These are phyloP conservation scores for Cremastinae sp. DNA, from an alignment of 2,888 invertebrate genomes.

Conservation along the genomic window DNA sequence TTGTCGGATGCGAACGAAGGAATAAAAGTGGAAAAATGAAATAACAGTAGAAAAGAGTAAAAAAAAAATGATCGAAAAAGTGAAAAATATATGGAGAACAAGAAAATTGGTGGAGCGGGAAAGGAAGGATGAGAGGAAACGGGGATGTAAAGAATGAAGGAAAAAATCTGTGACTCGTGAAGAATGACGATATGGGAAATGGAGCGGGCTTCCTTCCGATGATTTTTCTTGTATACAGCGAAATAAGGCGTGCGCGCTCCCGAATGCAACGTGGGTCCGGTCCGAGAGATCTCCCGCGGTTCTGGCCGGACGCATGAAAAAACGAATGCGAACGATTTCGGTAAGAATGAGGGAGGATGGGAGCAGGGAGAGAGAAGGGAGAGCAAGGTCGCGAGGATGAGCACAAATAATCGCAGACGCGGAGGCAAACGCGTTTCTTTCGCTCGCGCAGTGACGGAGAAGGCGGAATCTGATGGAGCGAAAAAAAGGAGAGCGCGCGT, in stretches of 20 bases:
- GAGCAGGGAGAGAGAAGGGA: not conserved
- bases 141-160: conserved; percentile 1
- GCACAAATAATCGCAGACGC: not conserved
- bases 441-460: conserved; percentile 31
- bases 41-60: too few species aligned
- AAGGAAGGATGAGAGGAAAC: not conserved
- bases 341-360: too few species aligned
- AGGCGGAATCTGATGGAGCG: conserved; percentile 43
- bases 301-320: conserved; percentile 32
- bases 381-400: conserved; percentile 42
- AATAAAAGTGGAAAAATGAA: too few species aligned
- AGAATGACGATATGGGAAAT: conserved; percentile 34
- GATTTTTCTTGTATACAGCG: conserved; percentile 11
- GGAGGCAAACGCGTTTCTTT: conserved; percentile 9
- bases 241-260: conserved; percentile 12
- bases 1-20: not conserved
- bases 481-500: conserved; percentile 35
- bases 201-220: conserved; percentile 71
- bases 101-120: too few species aligned
- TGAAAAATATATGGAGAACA: too few species aligned
- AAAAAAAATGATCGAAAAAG: not conserved
- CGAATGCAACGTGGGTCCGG: conserved; percentile 28
- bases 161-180: conserved; percentile 29
- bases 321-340: conserved; percentile 40
- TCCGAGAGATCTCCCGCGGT: conserved; percentile 42